Conservation (phyloP, 1,140 invertebrate species). For the Saccostrea echinata region DNA sequence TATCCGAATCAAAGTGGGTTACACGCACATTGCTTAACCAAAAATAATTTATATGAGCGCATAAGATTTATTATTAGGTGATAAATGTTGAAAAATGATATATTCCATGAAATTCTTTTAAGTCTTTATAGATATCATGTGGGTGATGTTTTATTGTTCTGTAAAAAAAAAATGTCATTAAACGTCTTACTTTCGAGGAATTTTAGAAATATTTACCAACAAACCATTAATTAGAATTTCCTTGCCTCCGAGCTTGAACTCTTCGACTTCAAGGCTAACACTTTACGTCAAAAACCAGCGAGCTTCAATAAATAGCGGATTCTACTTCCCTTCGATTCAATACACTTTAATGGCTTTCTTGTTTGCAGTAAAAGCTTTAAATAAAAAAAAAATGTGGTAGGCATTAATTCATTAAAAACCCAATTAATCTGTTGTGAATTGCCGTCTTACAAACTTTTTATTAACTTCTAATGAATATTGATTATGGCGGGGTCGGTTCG, state of each 20-base stretch:
- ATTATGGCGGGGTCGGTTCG: neutral
- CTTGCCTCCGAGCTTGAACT: neutral
- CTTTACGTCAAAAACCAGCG: neutral
- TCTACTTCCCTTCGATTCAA: neutral
- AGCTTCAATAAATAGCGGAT: neutral
- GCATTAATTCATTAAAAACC: constrained; percentile 35
- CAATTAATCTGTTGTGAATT: constrained; percentile 26
- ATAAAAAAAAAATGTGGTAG: neutral
- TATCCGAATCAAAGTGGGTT: neutral
- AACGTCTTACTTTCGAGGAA: neutral
- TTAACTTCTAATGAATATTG: constrained; percentile 35
- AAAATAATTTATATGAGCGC: constrained; percentile 33
- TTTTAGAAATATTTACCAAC: neutral
- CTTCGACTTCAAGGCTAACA: too few species aligned
- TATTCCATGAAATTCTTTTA: constrained; percentile 22
- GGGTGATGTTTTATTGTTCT: constrained; percentile 22
- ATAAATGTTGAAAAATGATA: constrained; percentile 20
- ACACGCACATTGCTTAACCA: constrained; percentile 34
- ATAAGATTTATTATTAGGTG: constrained; percentile 16
- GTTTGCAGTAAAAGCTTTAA: neutral
- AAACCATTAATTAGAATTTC: neutral
- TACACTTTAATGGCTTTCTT: constrained; percentile 1
- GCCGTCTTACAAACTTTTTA: constrained; percentile 26
- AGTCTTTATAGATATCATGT: neutral
- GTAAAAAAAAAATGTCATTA: neutral